Base-by-base conservation (phyloP, 2,888 invertebrate species). In the Cremastinae sp. region DNA sequence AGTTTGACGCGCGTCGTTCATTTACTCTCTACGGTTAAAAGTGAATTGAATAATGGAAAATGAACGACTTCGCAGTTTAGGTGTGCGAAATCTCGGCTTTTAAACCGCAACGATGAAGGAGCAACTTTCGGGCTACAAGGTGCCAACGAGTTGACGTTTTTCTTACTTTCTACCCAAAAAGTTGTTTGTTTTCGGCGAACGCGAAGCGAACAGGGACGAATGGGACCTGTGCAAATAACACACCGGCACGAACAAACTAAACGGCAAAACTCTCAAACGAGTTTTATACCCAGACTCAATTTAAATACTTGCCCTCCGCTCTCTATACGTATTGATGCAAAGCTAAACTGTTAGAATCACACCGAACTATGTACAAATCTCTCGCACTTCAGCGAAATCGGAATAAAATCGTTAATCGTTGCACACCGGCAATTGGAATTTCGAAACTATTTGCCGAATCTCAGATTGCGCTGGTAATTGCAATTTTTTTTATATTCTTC, bases 231-330 rank as follows among this genome's bases (percentile, higher is more conserved):
- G n/a, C 22, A 59, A 59, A 20, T 22, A 59, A 43, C 59, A 9
- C 7, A 14, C 22, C 22, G 45, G 5, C 20, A 14, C 14, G 18
- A 22, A 35, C 28, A 59, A 43, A 59, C 22, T 22, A 12, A 22
- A 14, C 9, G 61, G 16, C 28, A 61, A 61, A 61, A 61, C 47
- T 47, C 18, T 62, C n/a, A 49, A 37, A 62, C 37, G 61, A 62
- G 47, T 49, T 62, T 62, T 47, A 62, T 37, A 3, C 61, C 7
- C 16, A 47, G 49, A 62, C 47, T 56, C 56, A 16, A 56, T 62
- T 62, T 62, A 37, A 47, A 47, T 62, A 49, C 35, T 28, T 35
- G 35, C 47, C 35, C 47, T 10, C 28, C 37, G 35, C 47, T 37
- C 47, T 10, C 28, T 35, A 10, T 28, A 35, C 61, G 61, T 47